Evolutionary conservation across 1,140 invertebrate genomes (phyloP).

Genomic region (Halyomorpha halys): DNA sequence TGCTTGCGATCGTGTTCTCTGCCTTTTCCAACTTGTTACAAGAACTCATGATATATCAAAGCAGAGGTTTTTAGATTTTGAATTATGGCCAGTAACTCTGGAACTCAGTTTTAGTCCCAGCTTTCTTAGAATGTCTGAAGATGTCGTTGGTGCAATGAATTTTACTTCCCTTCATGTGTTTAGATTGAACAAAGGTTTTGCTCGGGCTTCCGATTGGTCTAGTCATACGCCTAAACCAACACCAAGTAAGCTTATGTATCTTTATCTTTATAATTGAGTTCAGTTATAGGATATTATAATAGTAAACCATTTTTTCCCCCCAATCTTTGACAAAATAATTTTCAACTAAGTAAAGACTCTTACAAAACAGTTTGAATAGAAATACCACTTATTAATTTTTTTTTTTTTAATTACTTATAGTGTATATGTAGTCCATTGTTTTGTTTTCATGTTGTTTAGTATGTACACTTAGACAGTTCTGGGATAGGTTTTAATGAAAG

Average conservation of each 20-base stretch:
- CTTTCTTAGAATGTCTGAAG: conserved; percentile 44
- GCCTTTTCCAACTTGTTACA: conserved; percentile 47
- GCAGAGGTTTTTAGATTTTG: conserved; percentile 53
- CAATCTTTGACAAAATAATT: no score
- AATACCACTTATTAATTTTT: no score
- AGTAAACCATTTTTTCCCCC: background rate
- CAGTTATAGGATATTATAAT: no score
- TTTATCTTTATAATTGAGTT: no score
- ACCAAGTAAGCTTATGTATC: background rate
- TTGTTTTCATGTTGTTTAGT: no score
- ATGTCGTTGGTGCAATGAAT: conserved; percentile 47
- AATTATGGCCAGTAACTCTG: conserved; percentile 41
- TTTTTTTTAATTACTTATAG: no score
- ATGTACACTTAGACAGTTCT: no score
- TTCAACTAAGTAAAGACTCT: no score
- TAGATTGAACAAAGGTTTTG: conserved; percentile 32
- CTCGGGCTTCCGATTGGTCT: conserved; percentile 24
- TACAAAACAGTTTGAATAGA: no score
- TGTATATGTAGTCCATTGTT: no score
- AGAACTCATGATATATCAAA: conserved; percentile 52
- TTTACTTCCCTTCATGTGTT: conserved; percentile 38
- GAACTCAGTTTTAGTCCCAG: conserved; percentile 43
- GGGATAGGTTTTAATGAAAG: no score
- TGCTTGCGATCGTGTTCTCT: conserved; percentile 41
- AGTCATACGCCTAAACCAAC: conserved; percentile 7